phyloP scores from a whole-genome alignment of 2,888 invertebrate genomes.

The Pristionchus maxplancki region DNA sequence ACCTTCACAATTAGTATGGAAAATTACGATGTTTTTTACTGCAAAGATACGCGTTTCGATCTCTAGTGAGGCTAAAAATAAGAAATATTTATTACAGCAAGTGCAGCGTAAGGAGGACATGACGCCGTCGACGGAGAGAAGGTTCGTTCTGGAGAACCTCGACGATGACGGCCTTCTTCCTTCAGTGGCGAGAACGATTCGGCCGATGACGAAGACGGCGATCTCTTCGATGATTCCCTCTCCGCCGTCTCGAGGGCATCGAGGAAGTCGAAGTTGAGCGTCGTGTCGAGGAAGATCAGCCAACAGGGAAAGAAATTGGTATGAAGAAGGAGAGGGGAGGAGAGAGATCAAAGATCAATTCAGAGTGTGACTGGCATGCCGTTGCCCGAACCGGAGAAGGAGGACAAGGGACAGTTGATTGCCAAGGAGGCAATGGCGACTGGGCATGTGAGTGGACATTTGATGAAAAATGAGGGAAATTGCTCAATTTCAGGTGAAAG shows the following conservation, averaged over 20 bases:
- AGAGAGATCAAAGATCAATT: constrained; percentile 12
- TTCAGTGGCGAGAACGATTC: constrained; percentile 15
- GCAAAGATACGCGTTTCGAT: too few relatives aligned
- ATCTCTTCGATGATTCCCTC: constrained; percentile 42
- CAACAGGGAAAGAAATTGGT: constrained; percentile 32
- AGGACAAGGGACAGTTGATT: constrained; percentile 59
- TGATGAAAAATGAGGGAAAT: background rate
- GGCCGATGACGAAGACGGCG: constrained; percentile 44
- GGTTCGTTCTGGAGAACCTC: background rate
- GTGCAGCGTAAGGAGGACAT: constrained; percentile 55
- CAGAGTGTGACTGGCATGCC: constrained; percentile 49
- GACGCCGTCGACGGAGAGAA: constrained; percentile 46
- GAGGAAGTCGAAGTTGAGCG: constrained; percentile 42
- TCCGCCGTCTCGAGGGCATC: constrained; percentile 17
- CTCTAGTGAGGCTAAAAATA: too few relatives aligned
- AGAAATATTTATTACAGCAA: constrained; percentile 22
- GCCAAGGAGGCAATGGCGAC: constrained; percentile 72
- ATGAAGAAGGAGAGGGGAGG: background rate
- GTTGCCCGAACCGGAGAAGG: background rate
- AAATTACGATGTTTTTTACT: too few relatives aligned
- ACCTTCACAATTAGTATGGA: too few relatives aligned
- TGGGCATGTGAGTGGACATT: constrained; percentile 64
- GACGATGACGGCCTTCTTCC: too few relatives aligned
- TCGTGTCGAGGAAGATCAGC: constrained; percentile 21
- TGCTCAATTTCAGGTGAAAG: constrained; percentile 69